Conservation (phyloP, 2,113 vertebrate species). For the Manacus vitellinus region DNA sequence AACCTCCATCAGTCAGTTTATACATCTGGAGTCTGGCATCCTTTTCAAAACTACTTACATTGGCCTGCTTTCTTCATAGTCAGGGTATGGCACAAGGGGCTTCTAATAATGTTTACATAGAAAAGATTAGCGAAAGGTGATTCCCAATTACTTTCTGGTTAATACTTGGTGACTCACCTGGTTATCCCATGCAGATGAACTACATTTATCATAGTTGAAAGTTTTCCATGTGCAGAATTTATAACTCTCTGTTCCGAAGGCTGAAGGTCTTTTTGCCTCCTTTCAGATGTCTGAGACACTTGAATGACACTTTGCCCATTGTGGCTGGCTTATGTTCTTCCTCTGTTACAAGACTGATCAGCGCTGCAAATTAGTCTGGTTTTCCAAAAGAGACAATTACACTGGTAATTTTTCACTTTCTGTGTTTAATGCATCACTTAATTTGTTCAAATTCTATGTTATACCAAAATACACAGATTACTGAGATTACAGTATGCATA, state of each 20-base stretch:
- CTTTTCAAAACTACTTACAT: background rate
- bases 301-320: background rate
- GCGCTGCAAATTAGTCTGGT: background rate
- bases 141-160: background rate
- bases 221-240: background rate
- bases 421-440: background rate
- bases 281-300: background rate
- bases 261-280: background rate
- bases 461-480: background rate
- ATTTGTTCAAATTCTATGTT: background rate
- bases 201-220: background rate
- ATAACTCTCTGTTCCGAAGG: background rate
- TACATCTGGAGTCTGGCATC: background rate
- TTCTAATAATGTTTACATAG: background rate
- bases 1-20: background rate
- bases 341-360: background rate
- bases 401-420: background rate
- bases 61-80: background rate
- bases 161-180: background rate
- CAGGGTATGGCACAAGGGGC: background rate
- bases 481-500: background rate
- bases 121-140: background rate
- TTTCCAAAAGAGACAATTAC: background rate
- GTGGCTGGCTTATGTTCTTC: background rate
- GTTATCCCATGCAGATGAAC: background rate